These are phyloP conservation scores for Hycleus cichorii DNA, from an alignment of 1,140 invertebrate genomes.

Conservation along the genomic window DNA sequence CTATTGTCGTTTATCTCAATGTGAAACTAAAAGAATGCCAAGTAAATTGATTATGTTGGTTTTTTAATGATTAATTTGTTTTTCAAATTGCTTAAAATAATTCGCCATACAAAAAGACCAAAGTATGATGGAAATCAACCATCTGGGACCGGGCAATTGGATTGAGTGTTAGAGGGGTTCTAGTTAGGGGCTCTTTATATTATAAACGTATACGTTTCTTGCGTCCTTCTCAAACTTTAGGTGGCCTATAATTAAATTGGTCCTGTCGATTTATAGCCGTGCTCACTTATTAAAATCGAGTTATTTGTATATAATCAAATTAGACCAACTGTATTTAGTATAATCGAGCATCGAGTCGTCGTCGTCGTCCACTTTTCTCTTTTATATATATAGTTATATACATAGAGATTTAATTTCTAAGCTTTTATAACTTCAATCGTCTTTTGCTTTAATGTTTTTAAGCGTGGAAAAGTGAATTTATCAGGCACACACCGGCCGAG, in stretches of 20 bases:
- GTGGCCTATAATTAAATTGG: too few relatives aligned
- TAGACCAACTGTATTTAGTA: slow-evolving; percentile 41
- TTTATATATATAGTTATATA: slow-evolving; percentile 21
- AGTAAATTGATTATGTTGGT: not conserved
- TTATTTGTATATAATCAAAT: slow-evolving; percentile 43
- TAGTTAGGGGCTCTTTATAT: too few relatives aligned
- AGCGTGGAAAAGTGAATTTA: slow-evolving; percentile 43
- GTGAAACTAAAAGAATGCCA: not conserved
- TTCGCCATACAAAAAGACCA: too few relatives aligned
- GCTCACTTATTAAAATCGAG: slow-evolving; percentile 37
- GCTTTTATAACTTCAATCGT: slow-evolving; percentile 44
- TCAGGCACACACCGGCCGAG: slow-evolving; percentile 42
- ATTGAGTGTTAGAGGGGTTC: too few relatives aligned
- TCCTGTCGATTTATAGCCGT: too few relatives aligned
- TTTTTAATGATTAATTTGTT: not conserved
- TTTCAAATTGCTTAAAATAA: not conserved
- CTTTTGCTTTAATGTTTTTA: slow-evolving; percentile 43
- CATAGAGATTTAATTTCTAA: slow-evolving; percentile 40
- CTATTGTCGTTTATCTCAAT: slow-evolving; percentile 3
- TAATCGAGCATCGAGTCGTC: slow-evolving; percentile 24
- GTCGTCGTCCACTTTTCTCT: not conserved
- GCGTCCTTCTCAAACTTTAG: too few relatives aligned
- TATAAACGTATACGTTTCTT: too few relatives aligned
- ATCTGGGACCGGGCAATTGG: too few relatives aligned
- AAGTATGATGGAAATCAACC: too few relatives aligned